phyloP scores from a whole-genome alignment of 2,888 invertebrate species.

The Spodoptera exigua region DNA sequence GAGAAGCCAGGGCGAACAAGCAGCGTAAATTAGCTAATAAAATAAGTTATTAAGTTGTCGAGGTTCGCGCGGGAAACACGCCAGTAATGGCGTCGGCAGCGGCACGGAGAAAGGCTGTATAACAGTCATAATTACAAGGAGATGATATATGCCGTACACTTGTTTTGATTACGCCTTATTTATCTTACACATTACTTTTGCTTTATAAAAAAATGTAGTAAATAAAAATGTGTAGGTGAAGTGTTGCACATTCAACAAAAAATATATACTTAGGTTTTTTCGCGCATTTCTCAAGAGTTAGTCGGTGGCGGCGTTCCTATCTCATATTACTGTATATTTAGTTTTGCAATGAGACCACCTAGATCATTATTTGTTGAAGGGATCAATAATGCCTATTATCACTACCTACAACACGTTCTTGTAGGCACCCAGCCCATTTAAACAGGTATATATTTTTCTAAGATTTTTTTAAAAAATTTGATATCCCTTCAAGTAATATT shows the following conservation, averaged over 20 bases:
- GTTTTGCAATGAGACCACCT: too few species aligned
- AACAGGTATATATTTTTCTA: too few species aligned
- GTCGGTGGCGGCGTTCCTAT: too few species aligned
- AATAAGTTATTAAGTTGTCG: slow-evolving; percentile 43
- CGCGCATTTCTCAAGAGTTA: too few species aligned
- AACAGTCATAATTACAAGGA: slow-evolving; percentile 21
- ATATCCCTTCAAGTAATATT: too few species aligned
- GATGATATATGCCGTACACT: slow-evolving; percentile 28
- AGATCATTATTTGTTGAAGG: too few species aligned
- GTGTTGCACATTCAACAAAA: neutral
- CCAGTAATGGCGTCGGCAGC: slow-evolving; percentile 19
- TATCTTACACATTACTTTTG: slow-evolving; percentile 1
- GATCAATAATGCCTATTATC: too few species aligned
- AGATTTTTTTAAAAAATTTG: too few species aligned
- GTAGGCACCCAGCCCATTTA: too few species aligned
- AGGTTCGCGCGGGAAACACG: slow-evolving; percentile 9
- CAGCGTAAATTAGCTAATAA: slow-evolving; percentile 40
- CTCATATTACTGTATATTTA: too few species aligned
- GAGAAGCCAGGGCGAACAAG: slow-evolving; percentile 23
- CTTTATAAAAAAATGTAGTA: too few species aligned
- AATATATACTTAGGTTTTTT: neutral
- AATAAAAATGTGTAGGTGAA: neutral
- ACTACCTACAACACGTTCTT: too few species aligned
- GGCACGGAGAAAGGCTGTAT: slow-evolving; percentile 12
- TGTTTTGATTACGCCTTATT: slow-evolving; percentile 18